phyloP scores from a whole-genome alignment of 37 sponge, comb jelly and placozoan species.

The Mnemiopsis leidyi region DNA sequence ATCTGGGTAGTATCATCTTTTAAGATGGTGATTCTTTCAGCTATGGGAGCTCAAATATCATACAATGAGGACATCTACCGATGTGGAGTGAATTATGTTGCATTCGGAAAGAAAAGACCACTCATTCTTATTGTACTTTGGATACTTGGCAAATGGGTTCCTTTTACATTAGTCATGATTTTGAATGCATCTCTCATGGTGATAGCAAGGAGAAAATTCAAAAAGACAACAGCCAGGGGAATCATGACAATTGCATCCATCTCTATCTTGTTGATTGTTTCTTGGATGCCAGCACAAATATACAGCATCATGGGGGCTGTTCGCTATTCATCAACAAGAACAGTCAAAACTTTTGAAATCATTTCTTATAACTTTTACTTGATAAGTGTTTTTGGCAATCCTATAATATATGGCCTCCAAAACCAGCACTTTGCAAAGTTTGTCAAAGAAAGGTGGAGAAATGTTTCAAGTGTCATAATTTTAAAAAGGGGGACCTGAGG shows the following conservation, averaged over 20 bases:
- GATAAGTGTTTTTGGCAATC: not conserved
- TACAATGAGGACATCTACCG: not conserved
- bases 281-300: not conserved
- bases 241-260: not conserved
- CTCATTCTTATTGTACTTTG: not conserved
- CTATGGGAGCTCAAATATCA: not conserved
- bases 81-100: constrained; percentile 34
- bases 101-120: not conserved
- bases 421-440: not conserved
- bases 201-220: not conserved
- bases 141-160: constrained; percentile 12
- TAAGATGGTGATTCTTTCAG: constrained; percentile 23
- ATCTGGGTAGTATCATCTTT: not conserved
- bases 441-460: not conserved
- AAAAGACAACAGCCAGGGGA: not conserved
- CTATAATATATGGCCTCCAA: not conserved
- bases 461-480: not conserved
- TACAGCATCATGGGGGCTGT: constrained; percentile 28
- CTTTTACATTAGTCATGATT: not conserved
- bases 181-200: not conserved
- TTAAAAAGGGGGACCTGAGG: too few species aligned
- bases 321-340: not conserved
- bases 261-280: not conserved
- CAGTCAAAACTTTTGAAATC: not conserved
- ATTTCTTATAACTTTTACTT: not conserved